Evolutionary conservation across 2,113 vertebrate genomes (phyloP).

Genomic region (Gopherus flavomarginatus): DNA sequence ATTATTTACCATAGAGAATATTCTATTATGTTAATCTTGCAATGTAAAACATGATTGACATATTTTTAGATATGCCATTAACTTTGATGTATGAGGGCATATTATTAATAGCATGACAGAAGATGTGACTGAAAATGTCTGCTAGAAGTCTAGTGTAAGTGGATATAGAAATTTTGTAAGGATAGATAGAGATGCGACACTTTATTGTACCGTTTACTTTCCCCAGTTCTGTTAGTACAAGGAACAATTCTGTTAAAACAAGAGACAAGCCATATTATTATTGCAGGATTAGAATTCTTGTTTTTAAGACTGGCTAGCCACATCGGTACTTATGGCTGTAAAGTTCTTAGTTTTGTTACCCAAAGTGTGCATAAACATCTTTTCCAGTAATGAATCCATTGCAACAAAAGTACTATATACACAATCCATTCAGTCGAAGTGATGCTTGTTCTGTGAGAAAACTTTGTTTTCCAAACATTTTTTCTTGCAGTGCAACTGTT

Average conservation of each 20-base stretch:
- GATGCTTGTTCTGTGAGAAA: not conserved
- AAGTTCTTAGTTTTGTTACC: not conserved
- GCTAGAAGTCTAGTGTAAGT: not conserved
- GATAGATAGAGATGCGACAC: not conserved
- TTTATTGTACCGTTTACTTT: not conserved
- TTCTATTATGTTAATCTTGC: not conserved
- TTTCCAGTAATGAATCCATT: not conserved
- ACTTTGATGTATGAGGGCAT: not conserved
- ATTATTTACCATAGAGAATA: not conserved
- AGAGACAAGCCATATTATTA: not conserved
- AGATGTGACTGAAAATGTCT: not conserved
- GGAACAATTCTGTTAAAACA: not conserved
- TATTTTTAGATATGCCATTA: not conserved
- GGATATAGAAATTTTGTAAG: not conserved
- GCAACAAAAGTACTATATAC: not conserved
- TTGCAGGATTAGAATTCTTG: not conserved
- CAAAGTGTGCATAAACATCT: not conserved
- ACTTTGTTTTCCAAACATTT: not conserved
- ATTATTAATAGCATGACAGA: not conserved
- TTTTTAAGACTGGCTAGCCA: fast-evolving
- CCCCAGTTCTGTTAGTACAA: not conserved
- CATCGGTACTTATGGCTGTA: not conserved
- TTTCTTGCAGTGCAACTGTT: not conserved
- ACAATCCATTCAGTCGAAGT: not conserved
- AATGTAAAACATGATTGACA: not conserved